Evolutionary conservation across 2,113 vertebrate genomes (phyloP), one percentile per base, ranked within the genome.

Genomic region (Sinocyclocheilus grahami): DNA sequence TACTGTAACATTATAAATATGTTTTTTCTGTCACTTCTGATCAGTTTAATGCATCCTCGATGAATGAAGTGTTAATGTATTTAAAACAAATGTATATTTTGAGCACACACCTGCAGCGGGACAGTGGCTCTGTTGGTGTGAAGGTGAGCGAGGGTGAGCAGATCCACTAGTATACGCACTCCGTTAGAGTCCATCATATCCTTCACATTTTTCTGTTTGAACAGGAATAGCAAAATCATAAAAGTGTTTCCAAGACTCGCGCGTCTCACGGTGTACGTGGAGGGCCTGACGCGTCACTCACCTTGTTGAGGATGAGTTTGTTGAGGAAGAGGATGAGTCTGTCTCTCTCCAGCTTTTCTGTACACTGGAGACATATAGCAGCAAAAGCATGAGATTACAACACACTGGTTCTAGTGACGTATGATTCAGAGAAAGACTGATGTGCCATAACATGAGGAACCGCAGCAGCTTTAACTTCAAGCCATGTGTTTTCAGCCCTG

Each of bases 111-210:
- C 94, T 99, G 98, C 55, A 99, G 93, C 2, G 98, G 98, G 3
- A 99, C 98, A 3, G 97, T 99, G 33, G 98, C 98, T 92, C 98
- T 95, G 90, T 94, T 98, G 22, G 96, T 98, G 3, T 99, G 98
- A 79, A 99, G 96, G 92, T 99, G 98, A 2, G 98, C 98, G 83
- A 99, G 94, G 0, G 98, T 99, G 9, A 99, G 96, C 69, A 99
- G 93, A 91, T 99, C 98, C 89, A 99, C 98, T 69, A 99, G 92
- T 65, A 98, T 99, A 80, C 97, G 94, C 33, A 99, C 94, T 51
- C 98, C 98, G 87, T 99, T 99, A 2, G 97, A 98, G 94, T 99
- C 98, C 97, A 99, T 97, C 65, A 99, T 94, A 27, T 99, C 98
- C 90, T 97, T 99, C 46, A 99, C 97, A 55, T 99, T 99, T 96